phyloP scores from a whole-genome alignment of 2,113 vertebrate species.

The Pseudorectes ferrugineus region DNA sequence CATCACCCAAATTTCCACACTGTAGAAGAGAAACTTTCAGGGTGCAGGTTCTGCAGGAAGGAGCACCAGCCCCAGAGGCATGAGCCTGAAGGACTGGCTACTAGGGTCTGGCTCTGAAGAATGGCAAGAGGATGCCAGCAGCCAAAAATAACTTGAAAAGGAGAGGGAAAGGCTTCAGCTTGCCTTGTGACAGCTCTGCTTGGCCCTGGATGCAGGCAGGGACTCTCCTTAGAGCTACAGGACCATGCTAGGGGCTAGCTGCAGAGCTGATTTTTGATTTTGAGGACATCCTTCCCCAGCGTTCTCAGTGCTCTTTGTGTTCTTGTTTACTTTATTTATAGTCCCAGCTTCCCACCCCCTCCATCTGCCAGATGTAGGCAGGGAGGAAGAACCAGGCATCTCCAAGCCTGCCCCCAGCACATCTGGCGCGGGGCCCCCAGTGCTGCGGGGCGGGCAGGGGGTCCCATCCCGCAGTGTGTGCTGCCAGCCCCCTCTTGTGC shows the following conservation, averaged over 20 bases:
- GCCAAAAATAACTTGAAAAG: background rate
- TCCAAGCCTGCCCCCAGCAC: background rate
- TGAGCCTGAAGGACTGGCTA: background rate
- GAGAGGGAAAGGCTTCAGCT: background rate
- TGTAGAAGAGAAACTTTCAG: background rate
- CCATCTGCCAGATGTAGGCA: background rate
- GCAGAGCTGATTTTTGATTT: background rate
- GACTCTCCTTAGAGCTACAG: background rate
- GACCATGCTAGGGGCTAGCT: background rate
- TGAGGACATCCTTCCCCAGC: background rate
- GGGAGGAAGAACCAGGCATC: background rate
- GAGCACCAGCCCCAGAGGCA: background rate
- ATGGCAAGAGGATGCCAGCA: background rate
- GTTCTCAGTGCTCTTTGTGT: background rate
- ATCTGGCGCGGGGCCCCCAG: background rate
- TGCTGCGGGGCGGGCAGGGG: background rate
- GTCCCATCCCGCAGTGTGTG: background rate
- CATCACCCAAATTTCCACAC: background rate
- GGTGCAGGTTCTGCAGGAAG: background rate
- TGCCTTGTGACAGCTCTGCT: background rate
- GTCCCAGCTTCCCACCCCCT: background rate
- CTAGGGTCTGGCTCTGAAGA: background rate
- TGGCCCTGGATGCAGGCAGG: background rate
- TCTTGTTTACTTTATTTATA: background rate
- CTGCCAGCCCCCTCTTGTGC: conserved; percentile 53